A percentile compares a stretch with the other conserved stretches of the same genome.
These are phyloP conservation scores for Cephus sareptanus DNA, from an alignment of 2,888 invertebrate species.

Conservation along the genomic window DNA sequence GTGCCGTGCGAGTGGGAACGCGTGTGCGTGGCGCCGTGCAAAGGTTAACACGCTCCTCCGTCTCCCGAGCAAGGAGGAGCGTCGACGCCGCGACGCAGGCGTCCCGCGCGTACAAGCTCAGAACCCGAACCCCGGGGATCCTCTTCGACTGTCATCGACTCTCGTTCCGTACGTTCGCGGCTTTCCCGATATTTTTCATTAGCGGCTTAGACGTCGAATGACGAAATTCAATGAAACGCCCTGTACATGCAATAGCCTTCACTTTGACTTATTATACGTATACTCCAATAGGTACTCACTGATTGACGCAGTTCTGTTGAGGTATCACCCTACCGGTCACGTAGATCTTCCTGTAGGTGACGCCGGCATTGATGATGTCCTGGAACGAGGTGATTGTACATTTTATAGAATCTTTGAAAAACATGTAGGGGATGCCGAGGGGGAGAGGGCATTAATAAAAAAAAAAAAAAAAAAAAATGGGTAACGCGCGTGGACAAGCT, in stretches of 20 bases:
- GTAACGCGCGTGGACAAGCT: conserved; percentile 6
- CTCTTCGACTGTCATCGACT: conserved; percentile 2
- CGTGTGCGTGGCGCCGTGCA: conserved; percentile 37
- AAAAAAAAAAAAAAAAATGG: conserved; percentile 21
- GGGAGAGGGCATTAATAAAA: conserved; percentile 24
- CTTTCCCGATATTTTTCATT: neutral
- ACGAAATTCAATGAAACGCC: neutral
- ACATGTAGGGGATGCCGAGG: conserved; percentile 14
- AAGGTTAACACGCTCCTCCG: conserved; percentile 40
- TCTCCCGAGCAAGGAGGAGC: conserved; percentile 8
- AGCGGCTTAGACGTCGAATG: neutral
- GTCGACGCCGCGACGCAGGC: neutral
- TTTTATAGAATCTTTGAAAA: neutral
- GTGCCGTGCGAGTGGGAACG: neutral
- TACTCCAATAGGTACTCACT: conserved; percentile 59
- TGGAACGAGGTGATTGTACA: conserved; percentile 38
- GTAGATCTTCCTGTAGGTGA: conserved; percentile 68
- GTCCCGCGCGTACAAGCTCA: neutral
- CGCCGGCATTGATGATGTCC: conserved; percentile 64
- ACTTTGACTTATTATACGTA: neutral
- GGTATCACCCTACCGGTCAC: conserved; percentile 70
- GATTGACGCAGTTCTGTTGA: conserved; percentile 52
- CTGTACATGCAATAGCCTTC: neutral
- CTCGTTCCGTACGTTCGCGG: neutral
- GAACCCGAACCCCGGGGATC: neutral